Evolutionary conservation across 2,888 invertebrate species (phyloP), one percentile per base, ranked within the genome.

Genomic region (Tupiocoris notatus): DNA sequence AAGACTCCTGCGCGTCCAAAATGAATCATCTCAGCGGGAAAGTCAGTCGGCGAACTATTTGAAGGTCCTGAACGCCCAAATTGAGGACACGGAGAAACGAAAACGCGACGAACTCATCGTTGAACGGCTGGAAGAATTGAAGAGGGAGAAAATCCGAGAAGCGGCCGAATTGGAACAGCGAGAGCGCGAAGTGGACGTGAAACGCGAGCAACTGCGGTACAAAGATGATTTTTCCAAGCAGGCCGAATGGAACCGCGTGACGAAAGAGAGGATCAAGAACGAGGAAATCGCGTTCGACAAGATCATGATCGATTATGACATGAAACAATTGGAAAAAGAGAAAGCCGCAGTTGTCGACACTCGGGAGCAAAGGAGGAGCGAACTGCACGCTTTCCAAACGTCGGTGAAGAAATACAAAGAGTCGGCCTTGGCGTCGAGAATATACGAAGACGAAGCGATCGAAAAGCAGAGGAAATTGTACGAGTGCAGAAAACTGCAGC

Each of bases 381-480:
- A 75, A 57, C 20, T 65, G 16, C 12, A 18, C 2, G 6, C 64
- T 2, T 75, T 75, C 58, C 64, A 24, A 17, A 64, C 57, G 25
- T 64, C 75, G 7, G 17, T 64, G 1, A 65, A 65, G 54, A 64
- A 75, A 23, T 75, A 65, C 23, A 75, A 56, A 9, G 65, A 64
- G 1, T n/a, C 65, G 17, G 22, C 57, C 7, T 24, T 17, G 20
- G 65, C 23, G 18, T 7, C 24, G 20, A 57, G 65, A 7, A 65
- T 24, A n/a, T 56, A 21, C 18, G 21, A 23, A 16, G 65, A 75
- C 2, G 7, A 9, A 1, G 58, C 22, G 20, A 18, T 2, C 1
- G 39, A 73, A n/a, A 18, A 75, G 24, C 24, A 22, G 2, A 24
- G 20, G 16, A 39, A 56, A 20, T 12, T 17, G 6, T 21, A 56